Conservation (phyloP, 2,113 vertebrate species). For the Steatornis caripensis region DNA sequence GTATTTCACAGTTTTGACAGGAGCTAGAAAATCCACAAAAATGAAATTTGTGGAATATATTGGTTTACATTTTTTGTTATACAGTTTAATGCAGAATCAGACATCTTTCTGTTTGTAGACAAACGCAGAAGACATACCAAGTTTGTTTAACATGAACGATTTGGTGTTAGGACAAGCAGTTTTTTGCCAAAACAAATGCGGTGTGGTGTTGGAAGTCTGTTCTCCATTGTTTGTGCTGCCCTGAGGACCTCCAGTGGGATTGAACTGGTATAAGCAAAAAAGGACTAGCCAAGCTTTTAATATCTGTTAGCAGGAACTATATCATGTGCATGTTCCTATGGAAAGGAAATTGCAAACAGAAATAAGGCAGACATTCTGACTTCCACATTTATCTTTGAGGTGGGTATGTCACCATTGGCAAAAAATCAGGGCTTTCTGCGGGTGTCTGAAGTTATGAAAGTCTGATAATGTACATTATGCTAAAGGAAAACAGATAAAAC, state of each 20-base stretch:
- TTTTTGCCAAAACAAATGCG: not conserved
- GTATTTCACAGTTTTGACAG: not conserved
- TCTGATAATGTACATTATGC: constrained; percentile 58
- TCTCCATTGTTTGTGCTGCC: not conserved
- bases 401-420: constrained; percentile 41
- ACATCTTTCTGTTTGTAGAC: not conserved
- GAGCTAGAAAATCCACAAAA: not conserved
- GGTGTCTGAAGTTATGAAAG: constrained; percentile 47
- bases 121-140: constrained; percentile 3
- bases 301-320: constrained; percentile 26
- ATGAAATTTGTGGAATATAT: not conserved
- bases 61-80: not conserved
- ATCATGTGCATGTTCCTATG: constrained; percentile 7
- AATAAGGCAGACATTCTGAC: constrained; percentile 22
- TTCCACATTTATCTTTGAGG: constrained; percentile 40
- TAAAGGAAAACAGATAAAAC: constrained; percentile 63
- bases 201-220: not conserved
- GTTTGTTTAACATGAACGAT: not conserved
- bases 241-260: constrained; percentile 21
- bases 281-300: constrained; percentile 13
- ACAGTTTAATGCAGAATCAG: not conserved
- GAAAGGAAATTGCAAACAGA: constrained; percentile 34
- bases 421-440: constrained; percentile 46
- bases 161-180: constrained; percentile 32
- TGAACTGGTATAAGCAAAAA: not conserved